These are phyloP conservation scores for Xanthorhoe designata DNA, from an alignment of 2,888 invertebrate genomes.

Conservation along the genomic window DNA sequence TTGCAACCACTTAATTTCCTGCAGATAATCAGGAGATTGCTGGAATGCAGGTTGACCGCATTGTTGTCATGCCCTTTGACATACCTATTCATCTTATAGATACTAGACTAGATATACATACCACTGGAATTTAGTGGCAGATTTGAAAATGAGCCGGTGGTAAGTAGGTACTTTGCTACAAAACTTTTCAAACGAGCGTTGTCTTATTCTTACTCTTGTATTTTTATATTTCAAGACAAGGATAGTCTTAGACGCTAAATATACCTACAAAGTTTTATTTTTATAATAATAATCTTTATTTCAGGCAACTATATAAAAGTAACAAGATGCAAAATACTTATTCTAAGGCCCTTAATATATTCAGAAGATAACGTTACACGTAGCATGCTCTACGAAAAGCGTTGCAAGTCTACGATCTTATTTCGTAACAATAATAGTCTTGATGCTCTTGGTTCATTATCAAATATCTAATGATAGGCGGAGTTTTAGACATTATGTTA, in stretches of 20 bases:
- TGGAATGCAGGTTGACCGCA: constrained; percentile 26
- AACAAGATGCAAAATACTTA: too few relatives aligned
- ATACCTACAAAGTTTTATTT: too few relatives aligned
- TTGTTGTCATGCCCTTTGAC: constrained; percentile 32
- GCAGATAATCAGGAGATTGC: constrained; percentile 25
- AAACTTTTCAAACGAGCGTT: neutral
- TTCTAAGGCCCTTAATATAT: too few relatives aligned
- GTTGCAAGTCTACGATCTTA: neutral
- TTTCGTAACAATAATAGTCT: too few relatives aligned
- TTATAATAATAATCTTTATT: too few relatives aligned
- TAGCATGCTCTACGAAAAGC: neutral
- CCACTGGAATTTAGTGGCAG: neutral
- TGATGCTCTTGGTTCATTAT: too few relatives aligned
- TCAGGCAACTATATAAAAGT: too few relatives aligned
- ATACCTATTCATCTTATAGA: constrained; percentile 6
- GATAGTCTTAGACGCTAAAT: too few relatives aligned
- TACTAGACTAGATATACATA: neutral
- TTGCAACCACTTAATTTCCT: constrained; percentile 30
- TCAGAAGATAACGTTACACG: neutral
- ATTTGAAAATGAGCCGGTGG: too few relatives aligned
- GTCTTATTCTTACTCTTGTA: neutral
- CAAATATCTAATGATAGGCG: too few relatives aligned
- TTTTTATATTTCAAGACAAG: neutral
- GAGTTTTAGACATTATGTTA: too few relatives aligned
- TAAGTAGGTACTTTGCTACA: too few relatives aligned